Conservation (phyloP, 2,113 vertebrate genomes). For the Myrmecobius fasciatus region DNA sequence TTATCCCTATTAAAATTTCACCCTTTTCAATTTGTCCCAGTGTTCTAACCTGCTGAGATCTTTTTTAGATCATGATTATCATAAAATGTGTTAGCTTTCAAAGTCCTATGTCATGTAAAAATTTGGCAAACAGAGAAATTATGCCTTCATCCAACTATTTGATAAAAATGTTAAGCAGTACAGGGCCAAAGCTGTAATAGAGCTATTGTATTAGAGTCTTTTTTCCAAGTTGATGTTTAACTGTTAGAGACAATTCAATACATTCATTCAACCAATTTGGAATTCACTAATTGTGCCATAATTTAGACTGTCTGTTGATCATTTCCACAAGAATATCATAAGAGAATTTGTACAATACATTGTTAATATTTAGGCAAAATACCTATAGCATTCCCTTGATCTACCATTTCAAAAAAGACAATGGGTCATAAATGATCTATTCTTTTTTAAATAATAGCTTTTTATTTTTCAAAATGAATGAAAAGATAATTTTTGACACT, state of each 20-base stretch:
- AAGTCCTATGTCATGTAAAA: not conserved
- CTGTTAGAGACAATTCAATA: not conserved
- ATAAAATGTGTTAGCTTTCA: not conserved
- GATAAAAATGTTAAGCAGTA: not conserved
- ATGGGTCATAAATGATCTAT: not conserved
- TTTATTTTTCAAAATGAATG: too few species aligned
- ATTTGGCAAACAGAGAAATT: not conserved
- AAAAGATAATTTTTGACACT: too few species aligned
- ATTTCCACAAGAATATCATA: not conserved
- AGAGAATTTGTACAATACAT: not conserved
- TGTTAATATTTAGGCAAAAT: not conserved
- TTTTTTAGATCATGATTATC: not conserved
- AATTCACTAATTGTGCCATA: not conserved
- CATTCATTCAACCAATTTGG: not conserved
- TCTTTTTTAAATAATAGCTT: not conserved
- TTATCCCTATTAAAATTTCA: not conserved
- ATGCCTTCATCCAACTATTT: not conserved
- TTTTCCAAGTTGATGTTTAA: not conserved
- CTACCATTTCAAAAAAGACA: not conserved
- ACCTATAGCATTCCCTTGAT: not conserved
- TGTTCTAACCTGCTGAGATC: not conserved
- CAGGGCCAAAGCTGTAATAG: not conserved
- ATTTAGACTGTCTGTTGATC: not conserved
- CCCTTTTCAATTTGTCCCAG: not conserved
- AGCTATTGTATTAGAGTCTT: not conserved